phyloP scores from a whole-genome alignment of 2,113 vertebrate genomes.

The Vimba vimba region DNA sequence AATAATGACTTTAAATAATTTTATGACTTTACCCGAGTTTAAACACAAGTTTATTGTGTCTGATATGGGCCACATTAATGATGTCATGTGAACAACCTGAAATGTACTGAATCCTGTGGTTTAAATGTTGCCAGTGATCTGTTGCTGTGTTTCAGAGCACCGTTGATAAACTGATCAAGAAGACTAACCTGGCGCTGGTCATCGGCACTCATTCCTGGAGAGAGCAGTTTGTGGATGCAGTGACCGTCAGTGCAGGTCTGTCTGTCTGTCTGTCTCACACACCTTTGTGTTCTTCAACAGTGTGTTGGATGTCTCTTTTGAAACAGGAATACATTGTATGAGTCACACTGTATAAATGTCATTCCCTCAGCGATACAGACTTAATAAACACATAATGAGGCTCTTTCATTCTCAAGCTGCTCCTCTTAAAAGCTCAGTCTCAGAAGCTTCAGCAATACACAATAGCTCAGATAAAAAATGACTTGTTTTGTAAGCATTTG shows the following conservation, averaged over 20 bases:
- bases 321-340: background rate
- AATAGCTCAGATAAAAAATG: background rate
- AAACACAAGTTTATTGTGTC: no score
- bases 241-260: slow-evolving; percentile 91
- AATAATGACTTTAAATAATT: no score
- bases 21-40: no score
- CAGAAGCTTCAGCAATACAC: background rate
- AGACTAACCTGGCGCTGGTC: slow-evolving; percentile 93
- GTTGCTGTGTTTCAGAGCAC: slow-evolving; percentile 84
- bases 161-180: slow-evolving; percentile 95
- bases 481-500: background rate
- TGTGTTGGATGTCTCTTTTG: background rate
- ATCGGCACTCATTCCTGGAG: slow-evolving; percentile 95
- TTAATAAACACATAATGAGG: background rate
- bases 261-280: slow-evolving; percentile 45
- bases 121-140: background rate
- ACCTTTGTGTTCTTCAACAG: background rate
- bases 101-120: background rate
- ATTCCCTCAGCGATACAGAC: slow-evolving; percentile 5
- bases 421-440: background rate
- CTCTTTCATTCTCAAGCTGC: background rate
- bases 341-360: background rate
- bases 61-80: no score
- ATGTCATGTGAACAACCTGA: background rate
- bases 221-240: slow-evolving; percentile 93